Base-by-base conservation (phyloP, 2,888 invertebrate species). In the Microdon myrmicae region DNA sequence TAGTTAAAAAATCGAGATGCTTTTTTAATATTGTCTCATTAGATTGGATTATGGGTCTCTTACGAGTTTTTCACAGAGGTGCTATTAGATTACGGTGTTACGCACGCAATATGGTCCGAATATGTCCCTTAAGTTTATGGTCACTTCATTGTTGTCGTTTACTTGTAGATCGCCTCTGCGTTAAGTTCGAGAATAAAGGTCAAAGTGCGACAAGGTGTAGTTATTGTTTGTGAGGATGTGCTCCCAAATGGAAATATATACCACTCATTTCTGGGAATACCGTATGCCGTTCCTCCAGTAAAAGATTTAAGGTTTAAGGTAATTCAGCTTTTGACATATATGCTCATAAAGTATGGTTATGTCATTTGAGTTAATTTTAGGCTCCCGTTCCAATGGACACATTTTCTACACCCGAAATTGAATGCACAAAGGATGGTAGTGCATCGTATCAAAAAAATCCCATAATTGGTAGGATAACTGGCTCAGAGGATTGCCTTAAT, bases 271-370 rank as follows among this genome's bases (percentile, higher is more conserved):
- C 81, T 82, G 64, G 82, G 84, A 2, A 81, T 85, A 34, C 85
- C 85, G 0, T 85, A 83, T 69, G 85, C 85, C 1, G 81, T 81
- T 51, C 83, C 85, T 13, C 85, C 85, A 9, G 35, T 84, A 16
- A 83, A 79, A 1, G 68, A 74, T 3, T 67, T 81, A 3, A 70
- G 81, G 32, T 81, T 78, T 49, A 71, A 73, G 68, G 81, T 81
- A 71, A 69, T 67, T 45, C 3, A 3, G 1, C 9, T 20, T 20
- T 2, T 2, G 4, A 20, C 2, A n/a, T 6, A 17, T 1, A 16
- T 16, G 10, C 1, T 3, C 12, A 1, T 1, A 22, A 19, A 22
- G 5, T 6, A 2, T 19, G n/a, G 0, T n/a, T 17, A 25, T 25
- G 7, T n/a, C 4, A 38, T n/a, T 10, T 7, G 3, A 17, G 9